These are phyloP conservation scores for Eledona agricola DNA, from an alignment of 2,888 invertebrate genomes.

Conservation along the genomic window DNA sequence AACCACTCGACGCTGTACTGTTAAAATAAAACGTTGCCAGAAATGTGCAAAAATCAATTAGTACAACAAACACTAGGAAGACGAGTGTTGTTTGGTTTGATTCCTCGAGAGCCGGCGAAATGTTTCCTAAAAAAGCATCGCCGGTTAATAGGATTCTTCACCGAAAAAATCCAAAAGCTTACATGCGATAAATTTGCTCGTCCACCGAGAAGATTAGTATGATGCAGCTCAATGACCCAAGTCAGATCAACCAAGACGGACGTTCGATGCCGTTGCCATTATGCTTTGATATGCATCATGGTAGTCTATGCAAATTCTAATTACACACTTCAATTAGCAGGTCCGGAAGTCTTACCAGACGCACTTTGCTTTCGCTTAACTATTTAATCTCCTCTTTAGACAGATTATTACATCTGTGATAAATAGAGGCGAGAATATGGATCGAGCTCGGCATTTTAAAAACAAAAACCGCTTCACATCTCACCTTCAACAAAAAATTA, in stretches of 20 bases:
- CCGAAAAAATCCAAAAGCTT: conserved; percentile 19
- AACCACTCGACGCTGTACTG: background rate
- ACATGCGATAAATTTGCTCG: conserved; percentile 35
- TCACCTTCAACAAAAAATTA: too few species aligned
- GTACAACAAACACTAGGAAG: background rate
- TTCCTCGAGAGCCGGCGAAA: background rate
- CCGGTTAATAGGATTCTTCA: too few species aligned
- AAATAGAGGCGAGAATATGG: too few species aligned
- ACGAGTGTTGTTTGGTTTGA: background rate
- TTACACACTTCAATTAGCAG: conserved; percentile 54
- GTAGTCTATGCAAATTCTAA: conserved; percentile 53
- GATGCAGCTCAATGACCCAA: conserved; percentile 49
- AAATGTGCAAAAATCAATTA: conserved; percentile 17
- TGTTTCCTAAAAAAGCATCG: too few species aligned
- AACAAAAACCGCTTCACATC: too few species aligned
- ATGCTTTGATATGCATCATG: conserved; percentile 52
- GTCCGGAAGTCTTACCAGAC: conserved; percentile 41
- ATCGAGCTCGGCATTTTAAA: too few species aligned
- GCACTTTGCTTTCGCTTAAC: conserved; percentile 18
- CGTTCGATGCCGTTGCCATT: conserved; percentile 44
- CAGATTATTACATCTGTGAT: background rate
- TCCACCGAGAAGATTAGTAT: conserved; percentile 28
- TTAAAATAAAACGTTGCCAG: conserved; percentile 1
- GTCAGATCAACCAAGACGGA: conserved; percentile 47
- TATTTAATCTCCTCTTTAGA: conserved; percentile 11